Conservation (phyloP, 2,797 vertebrate species). For the Sebastes itinus region DNA sequence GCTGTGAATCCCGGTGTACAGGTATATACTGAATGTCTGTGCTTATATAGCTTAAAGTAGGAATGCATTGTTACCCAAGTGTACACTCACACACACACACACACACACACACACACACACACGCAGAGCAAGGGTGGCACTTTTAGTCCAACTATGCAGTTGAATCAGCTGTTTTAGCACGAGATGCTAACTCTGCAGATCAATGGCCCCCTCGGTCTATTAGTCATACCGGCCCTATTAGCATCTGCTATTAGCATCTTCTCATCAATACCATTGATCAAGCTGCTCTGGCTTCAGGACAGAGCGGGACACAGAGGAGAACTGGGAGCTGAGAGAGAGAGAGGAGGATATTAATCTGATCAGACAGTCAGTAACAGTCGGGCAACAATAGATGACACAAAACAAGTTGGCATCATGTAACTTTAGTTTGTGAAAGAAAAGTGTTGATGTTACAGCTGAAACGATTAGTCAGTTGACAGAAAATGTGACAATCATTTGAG, state of each 20-base stretch:
- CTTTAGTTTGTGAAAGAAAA: not conserved
- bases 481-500: not conserved
- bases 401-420: not conserved
- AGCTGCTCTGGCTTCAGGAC: constrained; percentile 49
- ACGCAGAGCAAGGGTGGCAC: constrained; percentile 69
- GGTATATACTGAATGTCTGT: not conserved
- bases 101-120: constrained; percentile 25
- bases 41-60: not conserved
- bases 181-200: constrained; percentile 79
- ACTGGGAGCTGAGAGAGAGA: not conserved
- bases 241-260: constrained; percentile 76
- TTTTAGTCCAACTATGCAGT: constrained; percentile 75
- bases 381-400: not conserved
- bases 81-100: not conserved
- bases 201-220: constrained; percentile 71
- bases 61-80: constrained; percentile 9
- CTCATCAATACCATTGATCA: constrained; percentile 76
- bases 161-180: constrained; percentile 78
- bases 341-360: constrained; percentile 37
- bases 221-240: constrained; percentile 74
- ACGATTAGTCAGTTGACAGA: not conserved
- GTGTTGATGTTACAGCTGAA: too few relatives aligned
- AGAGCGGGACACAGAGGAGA: constrained; percentile 22
- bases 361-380: constrained; percentile 4
- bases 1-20: not conserved